phyloP scores from a whole-genome alignment of 2,888 invertebrate species.

The Drosophila fulvimacula region DNA sequence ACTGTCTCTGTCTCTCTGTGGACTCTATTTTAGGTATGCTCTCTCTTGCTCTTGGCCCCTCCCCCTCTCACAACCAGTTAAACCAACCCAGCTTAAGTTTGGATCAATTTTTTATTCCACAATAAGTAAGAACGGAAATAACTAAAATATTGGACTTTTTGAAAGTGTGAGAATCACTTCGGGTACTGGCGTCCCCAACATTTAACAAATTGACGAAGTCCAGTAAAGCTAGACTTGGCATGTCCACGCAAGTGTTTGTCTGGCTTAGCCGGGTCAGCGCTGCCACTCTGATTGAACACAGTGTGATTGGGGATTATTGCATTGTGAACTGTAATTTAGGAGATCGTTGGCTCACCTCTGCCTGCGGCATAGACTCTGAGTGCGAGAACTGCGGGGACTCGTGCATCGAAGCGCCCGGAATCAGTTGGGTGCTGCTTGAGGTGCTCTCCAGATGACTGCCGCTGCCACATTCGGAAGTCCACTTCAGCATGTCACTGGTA shows the following conservation, averaged over 20 bases:
- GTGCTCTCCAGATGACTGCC: neutral
- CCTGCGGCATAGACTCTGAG: neutral
- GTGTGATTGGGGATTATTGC: neutral
- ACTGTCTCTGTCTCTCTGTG: no score
- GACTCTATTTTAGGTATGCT: no score
- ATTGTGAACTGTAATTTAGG: neutral
- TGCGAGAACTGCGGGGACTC: neutral
- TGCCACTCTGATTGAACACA: neutral
- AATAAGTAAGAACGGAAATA: slow-evolving; percentile 3
- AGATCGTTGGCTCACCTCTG: neutral
- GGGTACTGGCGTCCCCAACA: slow-evolving; percentile 7
- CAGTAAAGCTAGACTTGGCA: neutral
- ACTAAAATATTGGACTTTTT: neutral
- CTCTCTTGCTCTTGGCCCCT: no score
- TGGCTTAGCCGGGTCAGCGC: neutral
- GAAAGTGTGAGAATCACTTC: neutral
- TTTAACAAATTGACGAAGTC: slow-evolving; percentile 13
- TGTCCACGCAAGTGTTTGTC: neutral
- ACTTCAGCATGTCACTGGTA: neutral
- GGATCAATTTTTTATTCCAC: neutral
- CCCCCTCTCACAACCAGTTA: no score
- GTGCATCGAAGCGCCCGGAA: neutral
- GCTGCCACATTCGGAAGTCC: neutral
- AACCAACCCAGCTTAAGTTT: neutral
- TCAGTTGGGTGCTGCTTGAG: neutral